Conservation (phyloP, 1,140 invertebrate species). For the Lordiphosa mommai region DNA sequence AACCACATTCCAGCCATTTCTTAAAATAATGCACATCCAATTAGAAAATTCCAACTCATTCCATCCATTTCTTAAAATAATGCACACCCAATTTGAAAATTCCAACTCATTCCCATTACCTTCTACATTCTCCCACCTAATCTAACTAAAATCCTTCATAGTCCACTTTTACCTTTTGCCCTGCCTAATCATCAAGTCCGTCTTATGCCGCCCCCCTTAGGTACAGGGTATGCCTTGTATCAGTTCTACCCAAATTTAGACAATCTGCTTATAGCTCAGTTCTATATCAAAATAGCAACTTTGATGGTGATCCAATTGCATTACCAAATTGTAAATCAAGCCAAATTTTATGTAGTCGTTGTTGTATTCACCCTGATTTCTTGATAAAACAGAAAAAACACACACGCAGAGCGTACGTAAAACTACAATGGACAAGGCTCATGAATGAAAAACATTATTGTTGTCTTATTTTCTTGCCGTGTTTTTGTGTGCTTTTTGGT, state of each 20-base stretch:
- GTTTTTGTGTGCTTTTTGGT: constrained; percentile 13
- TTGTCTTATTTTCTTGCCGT: constrained; percentile 19
- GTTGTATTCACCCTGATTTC: constrained; percentile 24
- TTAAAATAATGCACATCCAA: too few species aligned
- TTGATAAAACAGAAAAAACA: constrained; percentile 5
- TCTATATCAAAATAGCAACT: constrained; percentile 6
- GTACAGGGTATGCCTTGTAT: not conserved
- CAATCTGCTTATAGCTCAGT: constrained; percentile 2
- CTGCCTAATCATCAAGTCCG: too few species aligned
- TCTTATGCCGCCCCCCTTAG: not conserved
- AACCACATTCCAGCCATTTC: too few species aligned
- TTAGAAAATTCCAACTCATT: too few species aligned
- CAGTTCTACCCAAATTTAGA: constrained; percentile 3
- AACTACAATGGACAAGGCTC: constrained; percentile 11
- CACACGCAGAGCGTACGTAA: not conserved
- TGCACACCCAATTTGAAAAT: too few species aligned
- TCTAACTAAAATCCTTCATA: too few species aligned
- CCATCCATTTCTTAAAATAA: too few species aligned
- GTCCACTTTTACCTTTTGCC: too few species aligned
- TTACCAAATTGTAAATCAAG: not conserved
- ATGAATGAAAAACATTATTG: constrained; percentile 52
- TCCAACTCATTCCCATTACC: too few species aligned
- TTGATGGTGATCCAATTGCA: constrained; percentile 16
- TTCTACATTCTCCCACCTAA: too few species aligned
- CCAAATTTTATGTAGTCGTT: constrained; percentile 1